Evolutionary conservation across 2,113 vertebrate genomes (phyloP).

Genomic region (Poicephalus gulielmi): DNA sequence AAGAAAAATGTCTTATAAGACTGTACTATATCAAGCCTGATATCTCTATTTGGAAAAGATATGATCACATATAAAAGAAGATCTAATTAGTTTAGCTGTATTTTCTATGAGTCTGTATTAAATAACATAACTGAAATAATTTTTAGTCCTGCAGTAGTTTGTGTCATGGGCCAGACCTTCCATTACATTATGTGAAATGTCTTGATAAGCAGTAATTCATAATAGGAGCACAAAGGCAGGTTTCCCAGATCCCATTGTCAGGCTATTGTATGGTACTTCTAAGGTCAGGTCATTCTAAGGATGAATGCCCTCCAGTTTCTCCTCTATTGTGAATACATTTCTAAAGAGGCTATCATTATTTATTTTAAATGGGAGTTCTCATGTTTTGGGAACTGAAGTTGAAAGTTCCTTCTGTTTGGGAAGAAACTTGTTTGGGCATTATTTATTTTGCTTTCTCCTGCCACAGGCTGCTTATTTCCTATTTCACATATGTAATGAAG

Average conservation of each 20-base stretch:
- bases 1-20: neutral
- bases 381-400: neutral
- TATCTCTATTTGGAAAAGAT: neutral
- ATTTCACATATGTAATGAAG: neutral
- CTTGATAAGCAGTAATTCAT: neutral
- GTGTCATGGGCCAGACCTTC: neutral
- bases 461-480: neutral
- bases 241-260: neutral
- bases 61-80: neutral
- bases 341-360: neutral
- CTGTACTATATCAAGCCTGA: neutral
- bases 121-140: neutral
- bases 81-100: neutral
- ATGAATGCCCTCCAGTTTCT: neutral
- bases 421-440: neutral
- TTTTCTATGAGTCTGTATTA: neutral
- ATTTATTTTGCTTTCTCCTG: constrained; percentile 5
- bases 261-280: neutral
- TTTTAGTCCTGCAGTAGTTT: neutral
- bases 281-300: neutral
- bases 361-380: neutral
- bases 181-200: neutral
- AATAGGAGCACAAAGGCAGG: neutral
- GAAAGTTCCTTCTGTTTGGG: neutral
- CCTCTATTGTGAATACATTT: neutral